Conservation (phyloP, 2,888 invertebrate species). For the Acleris laterana region DNA sequence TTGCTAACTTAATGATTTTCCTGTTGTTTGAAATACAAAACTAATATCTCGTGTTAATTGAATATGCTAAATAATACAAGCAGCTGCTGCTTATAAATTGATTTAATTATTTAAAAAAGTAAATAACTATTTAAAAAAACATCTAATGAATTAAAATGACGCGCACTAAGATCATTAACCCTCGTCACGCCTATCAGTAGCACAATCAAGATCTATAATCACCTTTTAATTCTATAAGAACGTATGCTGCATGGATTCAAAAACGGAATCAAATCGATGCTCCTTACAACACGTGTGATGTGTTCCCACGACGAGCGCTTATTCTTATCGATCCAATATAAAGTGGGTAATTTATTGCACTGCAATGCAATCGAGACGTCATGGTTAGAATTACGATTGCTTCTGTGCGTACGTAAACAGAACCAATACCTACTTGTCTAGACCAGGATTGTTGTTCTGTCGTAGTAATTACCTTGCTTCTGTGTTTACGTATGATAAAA, state of each 20-base stretch:
- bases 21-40: constrained; percentile 4
- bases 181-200: constrained; percentile 39
- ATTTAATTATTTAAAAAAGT: neutral
- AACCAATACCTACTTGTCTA: constrained; percentile 9
- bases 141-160: constrained; percentile 36
- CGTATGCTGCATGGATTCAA: constrained; percentile 32
- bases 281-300: constrained; percentile 44
- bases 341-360: constrained; percentile 27
- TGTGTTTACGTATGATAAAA: constrained; percentile 5
- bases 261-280: constrained; percentile 20
- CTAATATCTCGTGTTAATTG: constrained; percentile 1
- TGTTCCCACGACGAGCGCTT: constrained; percentile 47
- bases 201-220: constrained; percentile 36
- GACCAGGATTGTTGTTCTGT: constrained; percentile 6
- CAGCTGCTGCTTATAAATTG: neutral
- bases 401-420: constrained; percentile 24
- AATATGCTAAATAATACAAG: constrained; percentile 1
- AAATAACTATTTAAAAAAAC: constrained; percentile 4
- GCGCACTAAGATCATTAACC: constrained; percentile 43
- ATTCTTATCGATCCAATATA: constrained; percentile 43
- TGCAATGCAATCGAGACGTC: constrained; percentile 34
- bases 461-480: neutral
- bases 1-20: constrained; percentile 1
- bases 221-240: constrained; percentile 31
- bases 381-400: constrained; percentile 23